Evolutionary conservation across 2,888 invertebrate species (phyloP), one percentile per base, ranked within the genome.

Genomic region (Hypercompe scribonia): DNA sequence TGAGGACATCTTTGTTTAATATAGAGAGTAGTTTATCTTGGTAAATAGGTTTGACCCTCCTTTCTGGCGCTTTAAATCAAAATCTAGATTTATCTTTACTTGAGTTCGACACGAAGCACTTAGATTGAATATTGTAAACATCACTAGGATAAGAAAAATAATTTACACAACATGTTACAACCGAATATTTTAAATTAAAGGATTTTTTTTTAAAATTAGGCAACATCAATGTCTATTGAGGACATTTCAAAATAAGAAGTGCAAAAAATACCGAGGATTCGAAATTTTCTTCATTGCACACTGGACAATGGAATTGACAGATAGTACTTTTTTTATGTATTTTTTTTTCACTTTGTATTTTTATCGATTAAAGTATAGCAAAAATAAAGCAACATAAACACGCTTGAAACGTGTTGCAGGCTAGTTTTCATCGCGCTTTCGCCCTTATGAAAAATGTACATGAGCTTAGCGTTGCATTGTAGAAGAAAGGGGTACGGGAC

Each of bases 11-110:
- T n/a, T n/a, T n/a, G n/a, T n/a, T n/a, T n/a, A 78, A 78, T 80
- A 76, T 84, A 84, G 83, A 84, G 83, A 84, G 84, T 84, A 78
- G 83, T 78, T 70, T 46, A 75, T 70, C 78, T 79, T 75, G 80
- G 77, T 68, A 80, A 81, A 81, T 84, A 75, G 76, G 8, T 74
- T 78, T 79, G 84, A 79, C 84, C 84, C 78, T 83, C 74, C 84
- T 70, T 75, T 66, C 58, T 77, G 70, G 28, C 78, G 63, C 64
- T 65, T 63, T 64, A 71, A 78, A 82, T 81, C 75, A 80, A 75
- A 73, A 74, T 79, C 82, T 77, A 42, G 78, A 81, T 79, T 74
- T 76, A 81, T 78, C 78, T 71, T 72, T 73, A 68, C 68, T 74
- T 63, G 21, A 36, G 72, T 70, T 68, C 34, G 75, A 73, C 69